These are phyloP conservation scores for Dicerorhinus sumatrensis DNA, from an alignment of 2,113 vertebrate species.

Conservation along the genomic window DNA sequence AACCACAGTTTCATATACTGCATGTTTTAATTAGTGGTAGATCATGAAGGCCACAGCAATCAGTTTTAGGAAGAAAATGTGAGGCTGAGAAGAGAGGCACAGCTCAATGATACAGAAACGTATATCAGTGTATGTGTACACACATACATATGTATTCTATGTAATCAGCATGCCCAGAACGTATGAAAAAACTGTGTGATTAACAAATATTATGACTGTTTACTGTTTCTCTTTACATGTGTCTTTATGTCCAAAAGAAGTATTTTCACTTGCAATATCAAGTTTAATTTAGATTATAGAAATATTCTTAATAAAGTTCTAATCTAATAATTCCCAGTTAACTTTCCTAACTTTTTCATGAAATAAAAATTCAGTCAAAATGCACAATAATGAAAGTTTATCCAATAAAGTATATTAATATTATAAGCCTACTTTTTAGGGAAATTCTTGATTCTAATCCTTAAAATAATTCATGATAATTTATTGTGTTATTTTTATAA, in stretches of 20 bases:
- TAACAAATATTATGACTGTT: neutral
- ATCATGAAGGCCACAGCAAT: neutral
- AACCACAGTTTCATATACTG: neutral
- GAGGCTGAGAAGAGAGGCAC: neutral
- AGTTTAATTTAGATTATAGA: slow-evolving; percentile 73
- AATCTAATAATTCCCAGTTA: slow-evolving; percentile 76
- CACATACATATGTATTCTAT: neutral
- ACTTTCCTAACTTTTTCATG: slow-evolving; percentile 72
- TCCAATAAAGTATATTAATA: slow-evolving; percentile 68
- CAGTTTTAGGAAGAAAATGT: slow-evolving; percentile 23
- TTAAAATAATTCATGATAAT: slow-evolving; percentile 74
- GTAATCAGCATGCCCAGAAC: neutral
- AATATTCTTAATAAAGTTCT: slow-evolving; percentile 73
- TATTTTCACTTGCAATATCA: slow-evolving; percentile 58
- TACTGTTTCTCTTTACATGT: neutral
- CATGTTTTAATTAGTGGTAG: neutral
- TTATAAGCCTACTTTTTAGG: slow-evolving; percentile 67
- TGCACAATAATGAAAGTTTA: slow-evolving; percentile 60
- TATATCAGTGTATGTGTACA: neutral
- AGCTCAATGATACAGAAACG: neutral
- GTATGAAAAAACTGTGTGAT: neutral
- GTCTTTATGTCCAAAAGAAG: slow-evolving; percentile 64
- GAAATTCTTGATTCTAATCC: slow-evolving; percentile 67
- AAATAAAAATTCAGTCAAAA: slow-evolving; percentile 76
- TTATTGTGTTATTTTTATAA: slow-evolving; percentile 68